Evolutionary conservation across 2,888 invertebrate species (phyloP), one percentile per base, ranked within the genome.

Genomic region (Amphipoea oculea): DNA sequence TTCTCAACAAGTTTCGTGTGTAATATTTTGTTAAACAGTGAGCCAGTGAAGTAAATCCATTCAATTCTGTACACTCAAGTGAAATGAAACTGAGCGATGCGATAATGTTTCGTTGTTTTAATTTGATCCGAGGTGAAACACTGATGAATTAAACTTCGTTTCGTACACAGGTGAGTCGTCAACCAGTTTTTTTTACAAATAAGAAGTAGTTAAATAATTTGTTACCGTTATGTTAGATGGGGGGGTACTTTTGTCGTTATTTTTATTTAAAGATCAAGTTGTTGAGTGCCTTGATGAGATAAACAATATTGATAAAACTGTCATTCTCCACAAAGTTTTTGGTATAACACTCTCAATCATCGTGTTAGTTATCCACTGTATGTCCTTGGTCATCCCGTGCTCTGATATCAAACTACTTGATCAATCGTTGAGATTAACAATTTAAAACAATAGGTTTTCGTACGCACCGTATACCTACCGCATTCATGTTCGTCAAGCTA

Each of bases 101-200:
- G 90, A 93, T 40, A 5, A 95, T 95, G 95, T 94, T 93, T 89
- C 86, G 91, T 95, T 94, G 91, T 94, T 93, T 91, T 91, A 92
- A 92, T 93, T 92, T 90, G 89, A 90, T 88, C 86, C 86, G 89
- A 87, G 87, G 91, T 91, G 92, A 90, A 91, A 92, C 89, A 90
- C 87, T 89, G 90, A 90, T 79, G 79, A 78, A 76, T 86, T 83
- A 79, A 86, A 84, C 87, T 89, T 86, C 87, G 86, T 85, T 87
- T 78, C 83, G 76, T 85, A 79, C 77, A 87, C 89, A 86, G 92
- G 92, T 92, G 76, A 84, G 85, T 81, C 77, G 45, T 76, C 65
- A 78, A 78, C 79, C 51, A 45, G 48, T 66, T 79, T 69, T 51
- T 71, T 75, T 79, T 62, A 62, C 2, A n/a, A 51, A 36, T 40